phyloP scores from a whole-genome alignment of 1,140 invertebrate species.

The Pachyrhynchus sulphureomaculatus region DNA sequence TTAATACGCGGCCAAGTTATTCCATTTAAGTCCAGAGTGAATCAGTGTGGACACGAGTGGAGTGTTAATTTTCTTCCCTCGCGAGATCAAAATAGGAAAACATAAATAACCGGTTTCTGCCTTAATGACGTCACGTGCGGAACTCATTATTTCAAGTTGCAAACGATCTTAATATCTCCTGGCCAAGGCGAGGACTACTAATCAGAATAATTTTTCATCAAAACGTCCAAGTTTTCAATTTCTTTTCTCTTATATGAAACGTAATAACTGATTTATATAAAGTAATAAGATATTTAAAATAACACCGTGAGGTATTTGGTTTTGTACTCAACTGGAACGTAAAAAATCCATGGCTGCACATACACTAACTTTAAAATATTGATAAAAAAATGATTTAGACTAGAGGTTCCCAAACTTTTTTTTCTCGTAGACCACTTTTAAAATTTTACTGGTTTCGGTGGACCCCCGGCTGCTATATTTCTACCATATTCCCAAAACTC shows the following conservation, averaged over 20 bases:
- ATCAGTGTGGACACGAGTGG: conserved; percentile 49
- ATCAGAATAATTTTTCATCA: conserved; percentile 38
- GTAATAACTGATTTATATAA: too few relatives aligned
- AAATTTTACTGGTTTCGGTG: too few relatives aligned
- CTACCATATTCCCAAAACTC: too few relatives aligned
- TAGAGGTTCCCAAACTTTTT: too few relatives aligned
- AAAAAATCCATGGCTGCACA: too few relatives aligned
- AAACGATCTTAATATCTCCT: conserved; percentile 49
- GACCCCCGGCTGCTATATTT: too few relatives aligned
- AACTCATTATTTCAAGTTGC: conserved; percentile 53
- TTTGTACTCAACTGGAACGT: too few relatives aligned
- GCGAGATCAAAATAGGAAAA: conserved; percentile 49
- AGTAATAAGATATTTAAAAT: too few relatives aligned
- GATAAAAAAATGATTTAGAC: too few relatives aligned
- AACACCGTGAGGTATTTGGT: too few relatives aligned
- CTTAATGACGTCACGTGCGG: conserved; percentile 54
- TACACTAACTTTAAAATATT: too few relatives aligned
- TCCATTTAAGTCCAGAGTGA: conserved; percentile 41
- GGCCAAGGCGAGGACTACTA: conserved; percentile 45
- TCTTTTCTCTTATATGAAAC: neutral
- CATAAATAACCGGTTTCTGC: conserved; percentile 53
- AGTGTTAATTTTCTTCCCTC: conserved; percentile 51
- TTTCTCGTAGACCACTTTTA: too few relatives aligned
- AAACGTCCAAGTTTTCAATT: neutral
- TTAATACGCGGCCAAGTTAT: conserved; percentile 39